phyloP scores from a whole-genome alignment of 2,888 invertebrate genomes.

The Diarsia rubi region DNA sequence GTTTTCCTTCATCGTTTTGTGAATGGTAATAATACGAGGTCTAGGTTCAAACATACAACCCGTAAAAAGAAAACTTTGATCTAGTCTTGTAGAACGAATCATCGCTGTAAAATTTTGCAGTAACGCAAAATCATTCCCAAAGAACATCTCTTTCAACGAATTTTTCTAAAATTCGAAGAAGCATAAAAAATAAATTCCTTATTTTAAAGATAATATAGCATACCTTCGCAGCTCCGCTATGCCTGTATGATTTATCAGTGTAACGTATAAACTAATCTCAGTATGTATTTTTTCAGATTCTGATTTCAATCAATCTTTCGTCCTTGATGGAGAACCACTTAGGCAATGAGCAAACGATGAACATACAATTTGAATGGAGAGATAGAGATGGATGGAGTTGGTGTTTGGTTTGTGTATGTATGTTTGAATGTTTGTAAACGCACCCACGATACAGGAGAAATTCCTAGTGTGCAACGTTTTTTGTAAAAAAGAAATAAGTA shows the following conservation, averaged over 20 bases:
- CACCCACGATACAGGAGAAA: too few relatives aligned
- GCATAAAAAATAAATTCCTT: conserved; percentile 19
- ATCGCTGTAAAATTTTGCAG: conserved; percentile 9
- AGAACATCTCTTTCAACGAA: conserved; percentile 35
- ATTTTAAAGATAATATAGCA: conserved; percentile 12
- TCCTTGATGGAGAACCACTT: conserved; percentile 22
- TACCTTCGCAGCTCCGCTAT: neutral
- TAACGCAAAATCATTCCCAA: neutral
- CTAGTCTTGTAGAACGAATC: conserved; percentile 12
- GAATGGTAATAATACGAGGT: too few relatives aligned
- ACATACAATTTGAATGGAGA: neutral
- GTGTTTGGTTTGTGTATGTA: too few relatives aligned
- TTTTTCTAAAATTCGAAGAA: conserved; percentile 46
- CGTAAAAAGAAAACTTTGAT: neutral
- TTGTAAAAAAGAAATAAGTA: too few relatives aligned
- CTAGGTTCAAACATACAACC: neutral
- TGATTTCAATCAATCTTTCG: conserved; percentile 36
- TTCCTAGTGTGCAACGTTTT: too few relatives aligned
- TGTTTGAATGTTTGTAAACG: too few relatives aligned
- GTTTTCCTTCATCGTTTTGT: neutral
- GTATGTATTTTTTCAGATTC: conserved; percentile 35
- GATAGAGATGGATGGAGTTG: too few relatives aligned
- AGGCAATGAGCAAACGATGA: neutral
- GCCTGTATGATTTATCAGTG: conserved; percentile 22
- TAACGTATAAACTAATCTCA: conserved; percentile 14